Conservation (phyloP, 2,797 vertebrate genomes). For the Sphenodon punctatus region DNA sequence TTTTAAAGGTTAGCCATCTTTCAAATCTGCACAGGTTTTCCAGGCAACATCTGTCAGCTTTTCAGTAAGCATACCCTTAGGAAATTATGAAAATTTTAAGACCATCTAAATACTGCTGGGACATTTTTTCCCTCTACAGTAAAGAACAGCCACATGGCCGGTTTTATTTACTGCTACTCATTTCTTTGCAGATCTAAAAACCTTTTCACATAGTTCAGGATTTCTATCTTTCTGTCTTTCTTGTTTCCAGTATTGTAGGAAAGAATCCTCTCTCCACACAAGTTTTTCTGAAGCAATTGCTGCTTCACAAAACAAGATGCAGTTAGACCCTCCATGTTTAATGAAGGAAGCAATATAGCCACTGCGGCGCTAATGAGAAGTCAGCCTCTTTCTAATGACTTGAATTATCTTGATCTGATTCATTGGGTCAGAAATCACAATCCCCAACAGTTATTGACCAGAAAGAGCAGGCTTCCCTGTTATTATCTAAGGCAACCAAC, state of each 20-base stretch:
- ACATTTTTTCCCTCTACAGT: not conserved
- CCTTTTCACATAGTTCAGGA: constrained; percentile 8
- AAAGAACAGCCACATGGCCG: not conserved
- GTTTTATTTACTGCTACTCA: constrained; percentile 15
- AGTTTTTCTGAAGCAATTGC: not conserved
- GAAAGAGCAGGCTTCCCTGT: constrained; percentile 46
- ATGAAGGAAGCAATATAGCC: constrained; percentile 1
- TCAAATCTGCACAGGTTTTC: constrained; percentile 53
- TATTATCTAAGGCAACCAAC: constrained; percentile 27
- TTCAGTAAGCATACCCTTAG: constrained; percentile 55
- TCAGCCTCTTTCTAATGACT: constrained; percentile 25
- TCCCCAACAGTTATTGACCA: constrained; percentile 38
- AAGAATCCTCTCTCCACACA: not conserved
- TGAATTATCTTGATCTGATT: constrained; percentile 53
- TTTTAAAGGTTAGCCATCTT: constrained; percentile 65
- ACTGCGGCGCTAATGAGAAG: not conserved
- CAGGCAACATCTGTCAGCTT: constrained; percentile 56
- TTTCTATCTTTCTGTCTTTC: not conserved
- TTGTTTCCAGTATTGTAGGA: not conserved
- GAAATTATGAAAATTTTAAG: constrained; percentile 69
- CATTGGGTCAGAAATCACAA: constrained; percentile 45
- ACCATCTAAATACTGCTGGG: constrained; percentile 42
- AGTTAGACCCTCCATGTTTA: not conserved
- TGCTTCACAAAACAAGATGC: constrained; percentile 25
- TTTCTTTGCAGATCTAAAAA: constrained; percentile 13